Conservation (phyloP, 2,113 vertebrate species). For the Muntiacus muntjak region DNA sequence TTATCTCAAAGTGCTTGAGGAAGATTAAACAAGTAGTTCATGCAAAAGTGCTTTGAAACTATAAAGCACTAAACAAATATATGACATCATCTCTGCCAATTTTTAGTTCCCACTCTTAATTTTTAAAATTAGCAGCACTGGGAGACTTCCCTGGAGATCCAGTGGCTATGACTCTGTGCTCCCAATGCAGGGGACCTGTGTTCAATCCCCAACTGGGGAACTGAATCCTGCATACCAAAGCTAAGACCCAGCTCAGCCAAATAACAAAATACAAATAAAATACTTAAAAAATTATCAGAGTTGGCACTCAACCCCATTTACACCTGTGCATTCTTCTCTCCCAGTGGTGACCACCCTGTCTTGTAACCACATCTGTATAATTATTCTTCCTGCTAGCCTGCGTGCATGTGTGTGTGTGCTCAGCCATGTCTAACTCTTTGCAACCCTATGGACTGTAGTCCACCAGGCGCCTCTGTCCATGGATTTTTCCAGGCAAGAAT, state of each 20-base stretch:
- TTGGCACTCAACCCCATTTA: neutral
- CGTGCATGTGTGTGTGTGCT: neutral
- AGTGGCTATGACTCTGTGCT: neutral
- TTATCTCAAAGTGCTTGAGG: neutral
- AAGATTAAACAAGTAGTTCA: neutral
- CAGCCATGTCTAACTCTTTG: neutral
- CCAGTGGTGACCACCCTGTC: neutral
- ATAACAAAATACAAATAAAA: neutral
- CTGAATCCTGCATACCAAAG: neutral
- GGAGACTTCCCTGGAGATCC: neutral
- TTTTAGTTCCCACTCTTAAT: neutral
- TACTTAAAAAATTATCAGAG: neutral
- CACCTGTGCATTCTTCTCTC: neutral
- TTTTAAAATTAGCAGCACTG: neutral
- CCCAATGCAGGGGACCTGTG: neutral
- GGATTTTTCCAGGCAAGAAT: neutral
- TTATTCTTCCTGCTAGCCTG: neutral
- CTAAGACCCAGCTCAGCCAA: neutral
- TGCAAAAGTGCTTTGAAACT: neutral
- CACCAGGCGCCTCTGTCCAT: neutral
- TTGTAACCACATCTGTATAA: neutral
- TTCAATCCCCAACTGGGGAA: neutral
- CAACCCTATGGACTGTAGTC: neutral
- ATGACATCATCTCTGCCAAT: neutral
- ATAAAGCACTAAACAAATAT: neutral